Conservation (phyloP, 2,888 invertebrate genomes). For the Frankliniella intonsa region DNA sequence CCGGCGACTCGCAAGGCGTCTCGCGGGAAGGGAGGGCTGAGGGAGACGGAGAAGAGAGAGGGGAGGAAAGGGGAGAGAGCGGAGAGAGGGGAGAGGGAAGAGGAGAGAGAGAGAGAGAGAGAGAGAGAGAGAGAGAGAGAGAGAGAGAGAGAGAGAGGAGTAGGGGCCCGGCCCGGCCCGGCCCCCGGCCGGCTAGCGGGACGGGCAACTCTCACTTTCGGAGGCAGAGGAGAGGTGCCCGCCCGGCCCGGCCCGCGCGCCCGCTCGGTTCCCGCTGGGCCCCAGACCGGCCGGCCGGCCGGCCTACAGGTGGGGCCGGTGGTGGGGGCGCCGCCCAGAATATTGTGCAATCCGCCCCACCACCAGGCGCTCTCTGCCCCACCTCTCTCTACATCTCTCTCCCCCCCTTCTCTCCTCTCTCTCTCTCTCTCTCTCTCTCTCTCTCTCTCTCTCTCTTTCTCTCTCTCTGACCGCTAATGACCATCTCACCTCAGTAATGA, state of each 20-base stretch:
- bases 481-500: neutral
- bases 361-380: neutral
- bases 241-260: neutral
- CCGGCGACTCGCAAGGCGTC: too few relatives aligned
- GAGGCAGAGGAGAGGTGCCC: neutral
- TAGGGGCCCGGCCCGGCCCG: neutral
- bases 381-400: neutral
- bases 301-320: too few relatives aligned
- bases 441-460: neutral
- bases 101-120: too few relatives aligned
- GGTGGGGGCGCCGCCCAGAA: neutral
- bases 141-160: neutral
- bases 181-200: neutral
- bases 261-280: neutral
- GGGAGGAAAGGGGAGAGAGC: too few relatives aligned
- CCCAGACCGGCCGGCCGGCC: neutral
- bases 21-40: too few relatives aligned
- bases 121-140: too few relatives aligned
- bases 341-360: slow-evolving; percentile 4
- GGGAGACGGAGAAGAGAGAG: too few relatives aligned
- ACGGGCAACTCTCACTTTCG: slow-evolving; percentile 9
- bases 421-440: slow-evolving; percentile 1
- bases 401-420: neutral
- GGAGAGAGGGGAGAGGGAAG: too few relatives aligned
- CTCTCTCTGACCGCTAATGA: neutral